Base-by-base conservation (phyloP, 2,888 invertebrate genomes). In the Anoplius nigerrimus region DNA sequence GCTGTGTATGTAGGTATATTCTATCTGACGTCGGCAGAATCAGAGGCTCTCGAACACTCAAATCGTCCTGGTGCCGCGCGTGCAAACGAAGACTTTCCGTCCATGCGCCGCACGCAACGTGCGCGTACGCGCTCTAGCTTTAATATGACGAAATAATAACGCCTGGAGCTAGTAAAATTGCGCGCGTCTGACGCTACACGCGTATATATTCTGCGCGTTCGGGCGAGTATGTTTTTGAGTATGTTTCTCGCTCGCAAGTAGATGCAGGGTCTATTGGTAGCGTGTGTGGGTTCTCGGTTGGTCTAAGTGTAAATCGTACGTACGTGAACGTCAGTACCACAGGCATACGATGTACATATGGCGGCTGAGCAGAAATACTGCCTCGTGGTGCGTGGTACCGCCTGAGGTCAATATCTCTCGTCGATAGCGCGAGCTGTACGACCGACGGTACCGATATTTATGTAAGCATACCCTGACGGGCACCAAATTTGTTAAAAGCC, bases 401-500 rank as follows among this genome's bases (percentile, higher is more conserved):
- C 76, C 75, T 68, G 78, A 75, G 76, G 78, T 76, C 76, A 79
- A 79, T 79, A 79, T 75, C 75, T 79, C 71, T 57, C 60, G 67
- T 75, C 68, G 79, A 79, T 76, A 66, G 72, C 46, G 56, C 66
- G n/a, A n/a, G 60, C 53, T 43, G 43, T 46, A 13, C 55, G 61
- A 21, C 34, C 34, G 34, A 34, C 34, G 2, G 34, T 13, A 34
- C 65, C 55, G 54, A 57, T 52, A 61, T 71, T 71, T 68, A 66
- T 74, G 71, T 66, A 66, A 74, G 64, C 61, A 52, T 46, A 71
- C 63, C 58, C 63, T 68, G 65, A 55, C 61, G 51, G 59, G 24
- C 61, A 52, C 66, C 71, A 59, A 56, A 43, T 54, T 34, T 34
- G 34, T 34, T 34, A 34, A 34, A 34, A 34, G 34, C 34, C 34